Percentiles rank a stretch among this genome's conserved stretches.
phyloP scores from a whole-genome alignment of 2,797 vertebrate genomes.

The Orientallactaga sibirica region DNA sequence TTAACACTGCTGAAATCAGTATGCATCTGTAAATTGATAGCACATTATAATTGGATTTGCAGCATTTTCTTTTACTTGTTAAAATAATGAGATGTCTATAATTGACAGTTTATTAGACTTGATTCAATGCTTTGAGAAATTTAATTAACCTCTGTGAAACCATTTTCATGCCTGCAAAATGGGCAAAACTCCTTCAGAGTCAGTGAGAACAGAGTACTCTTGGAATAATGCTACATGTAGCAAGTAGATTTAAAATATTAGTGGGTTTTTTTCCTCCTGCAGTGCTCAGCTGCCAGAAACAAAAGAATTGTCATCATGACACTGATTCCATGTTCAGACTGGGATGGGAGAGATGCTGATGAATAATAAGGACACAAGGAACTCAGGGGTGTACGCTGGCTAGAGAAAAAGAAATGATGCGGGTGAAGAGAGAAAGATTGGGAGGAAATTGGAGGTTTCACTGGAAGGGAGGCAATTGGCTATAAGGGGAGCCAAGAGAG shows the following conservation, averaged over 20 bases:
- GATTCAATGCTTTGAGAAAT: not conserved
- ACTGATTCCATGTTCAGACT: not conserved
- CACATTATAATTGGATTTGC: slow-evolving; percentile 14
- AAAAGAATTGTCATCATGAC: not conserved
- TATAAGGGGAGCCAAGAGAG: not conserved
- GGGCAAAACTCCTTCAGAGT: slow-evolving; percentile 26
- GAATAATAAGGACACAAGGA: not conserved
- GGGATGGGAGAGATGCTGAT: not conserved
- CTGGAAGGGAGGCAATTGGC: not conserved
- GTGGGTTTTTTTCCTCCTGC: not conserved
- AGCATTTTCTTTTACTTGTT: slow-evolving; percentile 54
- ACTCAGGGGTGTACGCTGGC: not conserved
- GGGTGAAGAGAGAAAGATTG: not conserved
- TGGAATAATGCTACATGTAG: not conserved
- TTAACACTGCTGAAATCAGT: slow-evolving; percentile 31
- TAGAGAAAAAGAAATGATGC: not conserved
- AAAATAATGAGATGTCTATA: slow-evolving; percentile 29
- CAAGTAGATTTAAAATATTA: not conserved
- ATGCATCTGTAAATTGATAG: not conserved
- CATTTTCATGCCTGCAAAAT: slow-evolving; percentile 48
- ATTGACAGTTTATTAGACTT: not conserved
- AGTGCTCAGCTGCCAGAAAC: not conserved
- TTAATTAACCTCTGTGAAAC: not conserved
- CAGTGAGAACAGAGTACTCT: not conserved
- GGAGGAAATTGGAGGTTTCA: not conserved